Conservation (phyloP, 2,113 vertebrate genomes). For the Cairina moschata region DNA sequence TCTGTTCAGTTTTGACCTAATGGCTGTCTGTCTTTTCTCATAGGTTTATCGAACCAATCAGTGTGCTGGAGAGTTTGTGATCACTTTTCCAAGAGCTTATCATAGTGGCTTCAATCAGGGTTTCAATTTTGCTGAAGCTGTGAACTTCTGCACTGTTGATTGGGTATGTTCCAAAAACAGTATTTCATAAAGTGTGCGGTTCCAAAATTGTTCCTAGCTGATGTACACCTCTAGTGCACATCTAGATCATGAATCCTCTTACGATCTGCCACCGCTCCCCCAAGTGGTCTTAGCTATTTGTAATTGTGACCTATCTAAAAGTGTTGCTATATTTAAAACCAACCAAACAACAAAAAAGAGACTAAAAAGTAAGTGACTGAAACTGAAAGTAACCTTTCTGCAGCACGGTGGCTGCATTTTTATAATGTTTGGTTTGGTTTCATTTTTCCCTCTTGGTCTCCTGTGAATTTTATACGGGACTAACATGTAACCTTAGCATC, state of each 20-base stretch:
- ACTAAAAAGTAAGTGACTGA: neutral
- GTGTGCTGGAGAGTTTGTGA: constrained; percentile 97
- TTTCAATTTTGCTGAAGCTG: constrained; percentile 98
- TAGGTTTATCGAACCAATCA: constrained; percentile 98
- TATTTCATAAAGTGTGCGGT: neutral
- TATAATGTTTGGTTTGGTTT: neutral
- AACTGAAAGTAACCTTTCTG: neutral
- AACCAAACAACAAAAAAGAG: neutral
- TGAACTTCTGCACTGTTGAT: constrained; percentile 98
- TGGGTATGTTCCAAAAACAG: constrained; percentile 82
- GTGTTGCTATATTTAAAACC: neutral
- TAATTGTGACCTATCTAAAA: neutral
- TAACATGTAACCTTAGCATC: accelerated
- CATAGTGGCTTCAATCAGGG: constrained; percentile 99
- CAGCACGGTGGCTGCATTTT: neutral
- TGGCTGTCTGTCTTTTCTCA: neutral
- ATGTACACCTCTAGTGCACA: neutral
- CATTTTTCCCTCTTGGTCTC: neutral
- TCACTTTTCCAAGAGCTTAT: constrained; percentile 97
- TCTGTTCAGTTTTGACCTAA: neutral
- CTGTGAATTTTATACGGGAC: neutral
- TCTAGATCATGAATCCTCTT: neutral
- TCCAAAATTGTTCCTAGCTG: neutral
- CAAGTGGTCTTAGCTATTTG: neutral
- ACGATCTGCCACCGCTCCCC: no score